Conservation (phyloP, 2,113 vertebrate genomes). For the Xiphorhynchus elegans region DNA sequence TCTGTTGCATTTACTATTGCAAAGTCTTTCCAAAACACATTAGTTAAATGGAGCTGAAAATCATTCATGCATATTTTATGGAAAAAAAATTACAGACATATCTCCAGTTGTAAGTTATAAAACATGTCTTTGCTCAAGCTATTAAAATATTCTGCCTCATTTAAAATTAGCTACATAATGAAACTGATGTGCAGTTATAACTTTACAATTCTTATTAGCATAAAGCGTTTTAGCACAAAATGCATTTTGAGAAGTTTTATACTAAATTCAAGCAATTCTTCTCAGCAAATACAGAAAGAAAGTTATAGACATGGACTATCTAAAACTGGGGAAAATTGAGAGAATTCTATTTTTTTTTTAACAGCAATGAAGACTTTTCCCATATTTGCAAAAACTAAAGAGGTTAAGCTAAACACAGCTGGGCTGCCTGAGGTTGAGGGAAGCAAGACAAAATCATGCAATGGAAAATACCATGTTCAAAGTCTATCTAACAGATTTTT, state of each 20-base stretch:
- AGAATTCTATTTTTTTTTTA: background rate
- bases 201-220: slow-evolving; percentile 68
- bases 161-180: slow-evolving; percentile 71
- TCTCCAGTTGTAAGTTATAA: slow-evolving; percentile 68
- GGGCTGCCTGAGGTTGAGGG: background rate
- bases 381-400: background rate
- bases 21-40: slow-evolving; percentile 74
- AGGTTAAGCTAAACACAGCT: background rate
- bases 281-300: slow-evolving; percentile 19
- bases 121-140: slow-evolving; percentile 66
- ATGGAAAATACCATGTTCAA: background rate
- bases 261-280: slow-evolving; percentile 45
- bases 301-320: background rate
- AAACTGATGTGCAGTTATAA: slow-evolving; percentile 68
- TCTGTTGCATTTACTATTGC: slow-evolving; percentile 72
- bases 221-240: slow-evolving; percentile 61
- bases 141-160: slow-evolving; percentile 75
- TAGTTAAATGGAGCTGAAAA: slow-evolving; percentile 78
- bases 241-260: slow-evolving; percentile 39
- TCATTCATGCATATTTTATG: slow-evolving; percentile 73
- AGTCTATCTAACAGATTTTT: background rate
- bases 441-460: background rate
- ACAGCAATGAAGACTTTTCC: background rate
- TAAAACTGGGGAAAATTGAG: background rate
- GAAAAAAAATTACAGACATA: slow-evolving; percentile 61